Percentiles rank a stretch among this genome's conserved stretches.
phyloP scores from a whole-genome alignment of 2,888 invertebrate species.

The Leptothorax acervorum region DNA sequence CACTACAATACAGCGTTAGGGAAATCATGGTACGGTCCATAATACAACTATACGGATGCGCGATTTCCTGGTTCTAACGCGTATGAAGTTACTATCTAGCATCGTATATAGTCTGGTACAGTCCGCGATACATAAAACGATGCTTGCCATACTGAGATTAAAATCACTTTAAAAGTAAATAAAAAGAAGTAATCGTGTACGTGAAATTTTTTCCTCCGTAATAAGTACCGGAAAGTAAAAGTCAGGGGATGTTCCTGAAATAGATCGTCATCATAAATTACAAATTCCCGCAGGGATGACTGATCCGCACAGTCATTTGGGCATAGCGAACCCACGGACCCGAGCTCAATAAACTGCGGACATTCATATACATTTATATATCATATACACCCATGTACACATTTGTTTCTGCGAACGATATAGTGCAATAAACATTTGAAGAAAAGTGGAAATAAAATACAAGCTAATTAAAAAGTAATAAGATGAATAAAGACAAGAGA shows the following conservation, averaged over 20 bases:
- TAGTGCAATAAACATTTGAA: background rate
- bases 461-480: background rate
- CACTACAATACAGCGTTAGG: constrained; percentile 15
- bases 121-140: constrained; percentile 2
- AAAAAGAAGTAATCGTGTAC: background rate
- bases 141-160: background rate
- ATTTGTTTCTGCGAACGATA: background rate
- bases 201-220: background rate
- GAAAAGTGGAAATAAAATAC: background rate
- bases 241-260: background rate
- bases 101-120: constrained; percentile 1
- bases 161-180: background rate
- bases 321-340: background rate
- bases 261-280: background rate
- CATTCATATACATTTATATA: background rate
- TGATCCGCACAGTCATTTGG: constrained; percentile 5
- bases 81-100: constrained; percentile 38
- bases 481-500: background rate
- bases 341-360: background rate
- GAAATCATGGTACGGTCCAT: constrained; percentile 33
- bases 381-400: background rate
- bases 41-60: constrained; percentile 36
- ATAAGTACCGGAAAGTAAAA: background rate
- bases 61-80: constrained; percentile 45
- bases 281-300: constrained; percentile 16